These are phyloP conservation scores for Pectinophora gossypiella DNA, from an alignment of 1,140 invertebrate species.

Conservation along the genomic window DNA sequence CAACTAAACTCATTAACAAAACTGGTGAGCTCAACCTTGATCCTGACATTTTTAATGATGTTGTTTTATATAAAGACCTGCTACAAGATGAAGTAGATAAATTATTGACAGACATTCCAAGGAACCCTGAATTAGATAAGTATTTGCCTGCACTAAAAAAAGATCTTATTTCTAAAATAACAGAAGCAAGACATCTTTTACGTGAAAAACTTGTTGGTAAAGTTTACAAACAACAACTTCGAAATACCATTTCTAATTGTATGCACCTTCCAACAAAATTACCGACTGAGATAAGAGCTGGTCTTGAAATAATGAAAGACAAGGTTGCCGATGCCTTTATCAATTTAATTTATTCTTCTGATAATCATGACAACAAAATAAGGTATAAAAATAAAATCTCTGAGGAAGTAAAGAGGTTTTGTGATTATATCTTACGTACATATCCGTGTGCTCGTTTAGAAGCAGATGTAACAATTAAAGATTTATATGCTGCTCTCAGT, in stretches of 20 bases:
- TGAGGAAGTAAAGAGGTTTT: conserved; percentile 27
- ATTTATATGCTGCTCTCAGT: conserved; percentile 28
- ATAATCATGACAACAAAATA: conserved; percentile 12
- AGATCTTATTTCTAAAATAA: conserved; percentile 17
- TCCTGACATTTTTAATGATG: conserved; percentile 24
- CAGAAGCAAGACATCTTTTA: conserved; percentile 13
- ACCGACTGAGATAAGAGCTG: no score
- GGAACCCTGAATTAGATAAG: conserved; percentile 11
- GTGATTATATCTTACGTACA: conserved; percentile 24
- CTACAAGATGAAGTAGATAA: conserved; percentile 28
- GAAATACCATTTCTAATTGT: conserved; percentile 27
- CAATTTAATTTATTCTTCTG: conserved; percentile 22
- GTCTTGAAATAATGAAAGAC: conserved; percentile 33
- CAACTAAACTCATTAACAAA: conserved; percentile 21
- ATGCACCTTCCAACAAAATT: no score
- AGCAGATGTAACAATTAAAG: conserved; percentile 20
- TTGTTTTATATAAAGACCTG: conserved; percentile 21
- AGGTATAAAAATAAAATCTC: conserved; percentile 24
- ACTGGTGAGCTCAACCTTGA: conserved; percentile 26
- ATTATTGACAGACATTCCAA: conserved; percentile 16
- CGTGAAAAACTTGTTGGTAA: conserved; percentile 18
- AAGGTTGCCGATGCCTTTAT: conserved; percentile 37
- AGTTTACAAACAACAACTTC: conserved; percentile 27
- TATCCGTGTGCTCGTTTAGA: conserved; percentile 23
- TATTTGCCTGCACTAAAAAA: conserved; percentile 15